These are phyloP conservation scores for Leptocoma aspasia DNA, from an alignment of 2,113 vertebrate species.

Conservation along the genomic window DNA sequence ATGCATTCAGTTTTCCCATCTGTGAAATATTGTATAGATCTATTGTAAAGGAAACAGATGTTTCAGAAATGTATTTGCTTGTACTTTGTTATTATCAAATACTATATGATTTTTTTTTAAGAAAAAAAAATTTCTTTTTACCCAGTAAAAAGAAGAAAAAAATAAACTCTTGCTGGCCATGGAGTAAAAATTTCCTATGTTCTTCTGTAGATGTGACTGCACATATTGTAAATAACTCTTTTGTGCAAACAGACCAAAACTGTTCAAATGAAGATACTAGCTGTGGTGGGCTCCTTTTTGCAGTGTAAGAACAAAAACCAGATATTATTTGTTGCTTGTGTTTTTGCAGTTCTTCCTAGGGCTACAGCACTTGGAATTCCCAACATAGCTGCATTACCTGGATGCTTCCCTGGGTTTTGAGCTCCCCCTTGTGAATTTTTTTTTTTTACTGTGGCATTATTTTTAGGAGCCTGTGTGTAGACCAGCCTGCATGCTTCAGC, in stretches of 20 bases:
- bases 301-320: background rate
- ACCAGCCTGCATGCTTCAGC: background rate
- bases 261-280: background rate
- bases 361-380: background rate
- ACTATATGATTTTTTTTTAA: slow-evolving; percentile 28
- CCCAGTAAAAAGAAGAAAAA: slow-evolving; percentile 51
- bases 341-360: background rate
- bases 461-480: background rate
- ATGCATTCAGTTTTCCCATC: slow-evolving; percentile 24
- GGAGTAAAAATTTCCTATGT: slow-evolving; percentile 61
- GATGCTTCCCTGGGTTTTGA: background rate
- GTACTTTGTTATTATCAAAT: slow-evolving; percentile 65
- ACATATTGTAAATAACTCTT: slow-evolving; percentile 63
- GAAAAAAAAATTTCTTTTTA: slow-evolving; percentile 30
- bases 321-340: background rate
- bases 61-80: slow-evolving; percentile 65
- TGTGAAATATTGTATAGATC: slow-evolving; percentile 65
- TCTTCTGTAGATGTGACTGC: slow-evolving; percentile 57
- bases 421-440: slow-evolving; percentile 33
- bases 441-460: background rate
- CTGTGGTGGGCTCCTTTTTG: background rate
- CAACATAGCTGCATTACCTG: background rate
- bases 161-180: slow-evolving; percentile 64
- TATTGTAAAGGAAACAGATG: slow-evolving; percentile 58
- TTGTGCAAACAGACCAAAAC: slow-evolving; percentile 8